A percentile compares a stretch with the other conserved stretches of the same genome.
Evolutionary conservation across 2,113 vertebrate species (phyloP).

Genomic region (Pseudopipra pipra): DNA sequence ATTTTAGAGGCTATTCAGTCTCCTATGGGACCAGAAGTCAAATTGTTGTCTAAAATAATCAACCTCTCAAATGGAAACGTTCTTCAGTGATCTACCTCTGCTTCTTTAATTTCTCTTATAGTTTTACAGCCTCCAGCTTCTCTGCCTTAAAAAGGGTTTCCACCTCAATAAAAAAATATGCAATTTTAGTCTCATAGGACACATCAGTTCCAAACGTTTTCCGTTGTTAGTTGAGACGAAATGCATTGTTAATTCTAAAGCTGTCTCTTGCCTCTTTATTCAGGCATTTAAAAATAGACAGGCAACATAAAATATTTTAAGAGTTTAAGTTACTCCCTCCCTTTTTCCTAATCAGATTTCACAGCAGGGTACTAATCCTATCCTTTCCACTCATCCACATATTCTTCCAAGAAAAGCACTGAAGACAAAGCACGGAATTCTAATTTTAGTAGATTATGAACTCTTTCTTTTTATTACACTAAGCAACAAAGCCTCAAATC

Average conservation of each 20-base stretch:
- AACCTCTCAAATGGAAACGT: not conserved
- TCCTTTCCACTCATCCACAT: slow-evolving; percentile 18
- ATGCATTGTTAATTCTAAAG: not conserved
- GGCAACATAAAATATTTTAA: slow-evolving; percentile 19
- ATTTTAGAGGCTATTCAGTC: not conserved
- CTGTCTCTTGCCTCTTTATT: slow-evolving; percentile 6
- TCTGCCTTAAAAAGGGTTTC: not conserved
- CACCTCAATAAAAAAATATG: not conserved
- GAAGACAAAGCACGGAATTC: slow-evolving; percentile 6
- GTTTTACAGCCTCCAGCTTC: not conserved
- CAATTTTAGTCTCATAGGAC: not conserved
- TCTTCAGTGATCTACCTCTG: not conserved
- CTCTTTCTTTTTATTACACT: not conserved
- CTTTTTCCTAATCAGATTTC: slow-evolving; percentile 42
- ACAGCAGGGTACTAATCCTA: slow-evolving; percentile 40
- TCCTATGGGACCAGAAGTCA: not conserved
- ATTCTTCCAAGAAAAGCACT: slow-evolving; percentile 35
- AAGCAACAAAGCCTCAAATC: not conserved
- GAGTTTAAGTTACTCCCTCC: slow-evolving; percentile 24
- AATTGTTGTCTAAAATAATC: not conserved
- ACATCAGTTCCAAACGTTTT: not conserved
- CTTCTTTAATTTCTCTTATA: not conserved
- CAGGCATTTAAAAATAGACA: slow-evolving; percentile 28
- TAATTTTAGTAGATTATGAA: slow-evolving; percentile 12
- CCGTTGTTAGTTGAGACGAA: not conserved